These are phyloP conservation scores for Exocentrus adspersus DNA, from an alignment of 2,888 invertebrate genomes.

Conservation along the genomic window DNA sequence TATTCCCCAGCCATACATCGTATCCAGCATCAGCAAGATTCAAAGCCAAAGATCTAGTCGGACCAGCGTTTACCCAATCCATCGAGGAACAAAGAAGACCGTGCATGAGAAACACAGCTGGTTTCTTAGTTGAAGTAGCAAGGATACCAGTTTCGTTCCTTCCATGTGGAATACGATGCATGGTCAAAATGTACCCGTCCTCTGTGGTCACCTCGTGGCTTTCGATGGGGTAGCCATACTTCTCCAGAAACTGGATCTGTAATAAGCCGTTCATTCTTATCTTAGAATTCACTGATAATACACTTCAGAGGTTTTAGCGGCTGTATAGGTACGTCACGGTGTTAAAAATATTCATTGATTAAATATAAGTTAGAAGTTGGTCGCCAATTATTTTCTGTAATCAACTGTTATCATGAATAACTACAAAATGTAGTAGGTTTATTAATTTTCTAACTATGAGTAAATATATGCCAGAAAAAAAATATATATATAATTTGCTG, in stretches of 20 bases:
- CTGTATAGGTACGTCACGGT: no score
- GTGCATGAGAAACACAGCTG: constrained; percentile 40
- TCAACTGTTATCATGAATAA: no score
- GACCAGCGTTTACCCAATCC: constrained; percentile 41
- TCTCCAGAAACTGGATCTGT: constrained; percentile 16
- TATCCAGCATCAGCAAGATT: constrained; percentile 44
- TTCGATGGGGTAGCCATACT: constrained; percentile 43
- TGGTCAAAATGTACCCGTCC: constrained; percentile 45
- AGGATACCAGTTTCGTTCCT: constrained; percentile 2
- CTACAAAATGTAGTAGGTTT: no score
- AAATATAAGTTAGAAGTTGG: no score
- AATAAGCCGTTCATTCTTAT: no score
- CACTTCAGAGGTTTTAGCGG: no score
- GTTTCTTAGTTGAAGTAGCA: not conserved
- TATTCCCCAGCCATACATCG: constrained; percentile 59
- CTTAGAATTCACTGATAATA: no score
- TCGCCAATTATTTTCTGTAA: no score
- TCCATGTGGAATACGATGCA: constrained; percentile 45
- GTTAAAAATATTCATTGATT: no score
- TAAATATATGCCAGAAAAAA: no score
- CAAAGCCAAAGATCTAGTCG: constrained; percentile 35
- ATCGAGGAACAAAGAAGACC: constrained; percentile 38
- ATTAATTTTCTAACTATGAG: no score
- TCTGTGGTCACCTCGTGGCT: constrained; percentile 42
- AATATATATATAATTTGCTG: no score